phyloP scores from a whole-genome alignment of 2,888 invertebrate genomes.

The Thymelicus acteon region DNA sequence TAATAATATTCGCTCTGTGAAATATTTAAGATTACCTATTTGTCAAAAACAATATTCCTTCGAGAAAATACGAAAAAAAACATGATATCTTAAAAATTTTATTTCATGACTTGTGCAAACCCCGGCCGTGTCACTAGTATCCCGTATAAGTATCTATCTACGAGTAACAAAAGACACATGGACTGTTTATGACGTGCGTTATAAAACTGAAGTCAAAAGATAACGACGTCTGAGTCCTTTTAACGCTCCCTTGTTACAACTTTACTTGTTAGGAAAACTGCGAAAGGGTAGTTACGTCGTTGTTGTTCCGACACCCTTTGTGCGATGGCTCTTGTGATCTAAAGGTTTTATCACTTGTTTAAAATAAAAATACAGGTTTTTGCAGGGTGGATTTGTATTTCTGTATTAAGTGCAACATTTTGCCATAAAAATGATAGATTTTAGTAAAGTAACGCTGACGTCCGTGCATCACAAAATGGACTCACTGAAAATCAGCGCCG shows the following conservation, averaged over 20 bases:
- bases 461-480: no score
- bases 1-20: no score
- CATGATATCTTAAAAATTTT: no score
- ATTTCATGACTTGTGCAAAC: no score
- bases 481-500: no score
- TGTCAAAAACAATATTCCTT: no score
- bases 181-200: slow-evolving; percentile 1
- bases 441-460: no score
- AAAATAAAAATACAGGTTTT: neutral
- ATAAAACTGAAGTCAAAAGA: slow-evolving; percentile 43
- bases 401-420: no score
- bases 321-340: slow-evolving; percentile 12
- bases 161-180: neutral
- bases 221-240: slow-evolving; percentile 45
- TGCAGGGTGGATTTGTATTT: no score
- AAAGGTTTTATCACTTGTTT: slow-evolving; percentile 15
- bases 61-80: no score
- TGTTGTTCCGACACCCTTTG: slow-evolving; percentile 39
- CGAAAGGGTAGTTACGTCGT: slow-evolving; percentile 42
- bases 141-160: neutral
- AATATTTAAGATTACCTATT: no score
- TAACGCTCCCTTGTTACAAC: slow-evolving; percentile 46
- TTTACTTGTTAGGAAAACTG: slow-evolving; percentile 49
- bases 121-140: neutral
- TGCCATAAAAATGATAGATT: no score